Conservation (phyloP, 1,140 invertebrate species). For the Lucilia sericata region DNA sequence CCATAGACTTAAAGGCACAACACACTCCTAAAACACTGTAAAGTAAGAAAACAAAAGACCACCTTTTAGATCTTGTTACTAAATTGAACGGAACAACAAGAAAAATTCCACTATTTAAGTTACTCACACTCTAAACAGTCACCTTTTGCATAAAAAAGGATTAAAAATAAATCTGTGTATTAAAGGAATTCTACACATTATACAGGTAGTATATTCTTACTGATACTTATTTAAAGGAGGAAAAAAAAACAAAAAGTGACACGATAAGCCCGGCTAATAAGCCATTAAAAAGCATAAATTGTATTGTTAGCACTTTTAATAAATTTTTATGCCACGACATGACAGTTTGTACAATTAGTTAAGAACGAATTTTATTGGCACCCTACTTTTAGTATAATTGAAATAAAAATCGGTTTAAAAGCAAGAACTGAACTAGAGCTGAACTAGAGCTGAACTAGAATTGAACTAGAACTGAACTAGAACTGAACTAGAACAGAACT, state of each 20-base stretch:
- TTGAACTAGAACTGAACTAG: too few relatives aligned
- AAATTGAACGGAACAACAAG: background rate
- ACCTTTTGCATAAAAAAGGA: background rate
- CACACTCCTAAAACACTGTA: background rate
- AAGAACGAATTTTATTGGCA: too few relatives aligned
- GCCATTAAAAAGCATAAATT: slow-evolving; percentile 43
- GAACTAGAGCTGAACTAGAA: too few relatives aligned
- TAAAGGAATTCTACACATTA: background rate
- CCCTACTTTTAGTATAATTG: too few relatives aligned
- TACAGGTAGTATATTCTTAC: background rate
- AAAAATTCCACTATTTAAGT: slow-evolving; percentile 13
- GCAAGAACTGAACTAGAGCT: too few relatives aligned
- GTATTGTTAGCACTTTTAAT: slow-evolving; percentile 41
- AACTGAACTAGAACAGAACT: too few relatives aligned
- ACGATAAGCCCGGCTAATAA: slow-evolving; percentile 38
- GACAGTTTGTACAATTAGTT: background rate
- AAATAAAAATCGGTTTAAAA: too few relatives aligned
- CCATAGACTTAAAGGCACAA: background rate
- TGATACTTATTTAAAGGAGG: background rate
- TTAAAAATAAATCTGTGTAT: background rate
- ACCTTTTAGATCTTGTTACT: slow-evolving; percentile 6
- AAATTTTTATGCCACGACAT: slow-evolving; percentile 9
- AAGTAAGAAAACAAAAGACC: background rate
- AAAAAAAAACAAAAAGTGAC: slow-evolving; percentile 22
- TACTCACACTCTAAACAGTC: background rate